A percentile compares a stretch with the other conserved stretches of the same genome.
Conservation (phyloP, 1,140 invertebrate species). For the Lanistes nyassanus region DNA sequence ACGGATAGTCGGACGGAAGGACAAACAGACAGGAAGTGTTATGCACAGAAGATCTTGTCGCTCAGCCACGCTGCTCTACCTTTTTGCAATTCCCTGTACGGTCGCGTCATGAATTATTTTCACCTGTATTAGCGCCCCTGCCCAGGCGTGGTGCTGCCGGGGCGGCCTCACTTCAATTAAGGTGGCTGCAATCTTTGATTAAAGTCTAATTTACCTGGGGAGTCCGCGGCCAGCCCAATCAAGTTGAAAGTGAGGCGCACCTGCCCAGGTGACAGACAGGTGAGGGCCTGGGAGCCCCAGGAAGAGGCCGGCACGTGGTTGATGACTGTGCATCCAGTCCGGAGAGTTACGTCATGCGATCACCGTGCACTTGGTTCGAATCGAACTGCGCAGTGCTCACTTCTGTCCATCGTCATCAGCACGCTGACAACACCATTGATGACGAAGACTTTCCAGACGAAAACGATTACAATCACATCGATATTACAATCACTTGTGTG, state of each 20-base stretch:
- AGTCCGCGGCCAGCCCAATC: conserved; percentile 8
- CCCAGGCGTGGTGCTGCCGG: not conserved
- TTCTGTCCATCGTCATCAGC: too few species aligned
- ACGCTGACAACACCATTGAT: too few species aligned
- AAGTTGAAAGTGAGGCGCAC: conserved; percentile 14
- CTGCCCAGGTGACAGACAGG: not conserved
- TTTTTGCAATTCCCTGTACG: not conserved
- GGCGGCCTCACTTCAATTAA: conserved; percentile 11
- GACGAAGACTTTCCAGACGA: too few species aligned
- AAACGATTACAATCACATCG: too few species aligned
- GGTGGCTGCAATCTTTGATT: conserved; percentile 18
- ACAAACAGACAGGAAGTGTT: not conserved
- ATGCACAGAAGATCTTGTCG: not conserved
- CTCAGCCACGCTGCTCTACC: not conserved
- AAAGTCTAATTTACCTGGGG: conserved; percentile 23
- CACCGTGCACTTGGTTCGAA: too few species aligned
- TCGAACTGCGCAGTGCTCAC: too few species aligned
- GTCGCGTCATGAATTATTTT: conserved; percentile 12
- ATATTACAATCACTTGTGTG: too few species aligned
- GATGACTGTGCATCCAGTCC: not conserved
- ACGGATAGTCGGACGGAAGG: not conserved
- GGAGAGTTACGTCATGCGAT: too few species aligned
- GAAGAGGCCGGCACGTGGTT: not conserved
- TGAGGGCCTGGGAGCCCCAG: not conserved
- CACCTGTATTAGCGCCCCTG: conserved; percentile 2